Evolutionary conservation across 2,888 invertebrate genomes (phyloP).

Genomic region (Nomada lathburiana): DNA sequence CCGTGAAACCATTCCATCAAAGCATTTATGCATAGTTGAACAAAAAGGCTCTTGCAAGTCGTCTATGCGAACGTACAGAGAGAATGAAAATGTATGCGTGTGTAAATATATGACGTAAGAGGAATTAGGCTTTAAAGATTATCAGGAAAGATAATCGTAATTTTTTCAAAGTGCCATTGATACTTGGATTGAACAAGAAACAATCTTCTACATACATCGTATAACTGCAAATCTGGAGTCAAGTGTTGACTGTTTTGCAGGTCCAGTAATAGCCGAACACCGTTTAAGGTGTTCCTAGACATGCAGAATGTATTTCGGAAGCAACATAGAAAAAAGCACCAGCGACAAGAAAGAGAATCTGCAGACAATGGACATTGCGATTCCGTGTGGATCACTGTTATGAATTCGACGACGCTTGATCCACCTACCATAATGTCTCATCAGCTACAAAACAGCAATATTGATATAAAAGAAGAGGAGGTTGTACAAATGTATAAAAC

Average conservation of each 20-base stretch:
- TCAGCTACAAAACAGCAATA: slow-evolving; percentile 52
- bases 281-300: slow-evolving; percentile 78
- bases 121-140: slow-evolving; percentile 58
- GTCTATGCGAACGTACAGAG: slow-evolving; percentile 30
- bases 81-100: slow-evolving; percentile 33
- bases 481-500: slow-evolving; percentile 29
- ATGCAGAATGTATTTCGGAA: slow-evolving; percentile 76
- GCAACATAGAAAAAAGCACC: slow-evolving; percentile 63
- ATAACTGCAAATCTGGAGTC: slow-evolving; percentile 72
- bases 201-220: slow-evolving; percentile 47
- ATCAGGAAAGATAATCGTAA: slow-evolving; percentile 41
- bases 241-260: slow-evolving; percentile 82
- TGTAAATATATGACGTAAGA: slow-evolving; percentile 39
- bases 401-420: slow-evolving; percentile 58
- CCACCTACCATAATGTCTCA: slow-evolving; percentile 53
- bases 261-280: slow-evolving; percentile 76
- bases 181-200: slow-evolving; percentile 53
- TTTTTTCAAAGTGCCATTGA: slow-evolving; percentile 49
- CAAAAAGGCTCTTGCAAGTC: slow-evolving; percentile 9
- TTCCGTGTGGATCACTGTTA: slow-evolving; percentile 68
- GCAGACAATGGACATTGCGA: slow-evolving; percentile 58
- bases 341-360: slow-evolving; percentile 53
- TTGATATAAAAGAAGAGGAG: slow-evolving; percentile 46
- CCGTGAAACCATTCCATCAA: slow-evolving; percentile 14
- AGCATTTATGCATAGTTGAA: slow-evolving; percentile 4